Conservation (phyloP, 2,888 invertebrate genomes). For the Noctua janthina region DNA sequence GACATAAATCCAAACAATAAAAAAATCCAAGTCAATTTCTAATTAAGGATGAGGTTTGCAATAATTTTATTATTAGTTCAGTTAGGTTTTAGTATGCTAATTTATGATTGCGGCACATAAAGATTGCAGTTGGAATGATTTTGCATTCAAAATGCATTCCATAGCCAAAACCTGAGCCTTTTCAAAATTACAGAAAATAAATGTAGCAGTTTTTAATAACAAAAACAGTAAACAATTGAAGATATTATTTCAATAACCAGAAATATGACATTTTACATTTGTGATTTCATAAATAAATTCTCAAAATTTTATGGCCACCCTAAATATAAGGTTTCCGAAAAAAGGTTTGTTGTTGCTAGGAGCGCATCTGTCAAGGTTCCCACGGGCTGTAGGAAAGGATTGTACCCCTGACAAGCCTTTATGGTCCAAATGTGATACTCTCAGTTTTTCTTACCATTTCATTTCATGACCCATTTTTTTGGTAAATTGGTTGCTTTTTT, state of each 20-base stretch:
- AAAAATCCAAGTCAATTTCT: background rate
- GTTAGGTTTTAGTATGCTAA: background rate
- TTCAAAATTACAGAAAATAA: background rate
- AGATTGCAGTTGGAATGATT: background rate
- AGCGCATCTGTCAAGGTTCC: conserved; percentile 87
- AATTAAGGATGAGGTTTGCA: conserved; percentile 4
- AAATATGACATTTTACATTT: background rate
- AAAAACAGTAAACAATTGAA: background rate
- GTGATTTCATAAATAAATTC: background rate
- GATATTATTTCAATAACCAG: background rate
- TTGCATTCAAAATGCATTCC: background rate
- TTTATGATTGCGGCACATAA: conserved; percentile 9
- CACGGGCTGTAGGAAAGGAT: conserved; percentile 86
- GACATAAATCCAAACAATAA: background rate
- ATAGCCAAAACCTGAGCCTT: background rate
- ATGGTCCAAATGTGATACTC: conserved; percentile 48
- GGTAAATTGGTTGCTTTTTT: background rate
- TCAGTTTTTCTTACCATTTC: conserved; percentile 60
- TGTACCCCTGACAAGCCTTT: conserved; percentile 69
- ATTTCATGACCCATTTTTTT: conserved; percentile 42
- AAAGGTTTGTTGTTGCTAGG: conserved; percentile 78
- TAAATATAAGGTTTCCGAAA: conserved; percentile 79
- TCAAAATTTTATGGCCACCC: conserved; percentile 60
- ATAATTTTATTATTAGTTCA: background rate
- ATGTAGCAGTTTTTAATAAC: background rate